These are phyloP conservation scores for Clavelina lepadiformis DNA, from an alignment of 23 tunicate genomes.

Conservation along the genomic window DNA sequence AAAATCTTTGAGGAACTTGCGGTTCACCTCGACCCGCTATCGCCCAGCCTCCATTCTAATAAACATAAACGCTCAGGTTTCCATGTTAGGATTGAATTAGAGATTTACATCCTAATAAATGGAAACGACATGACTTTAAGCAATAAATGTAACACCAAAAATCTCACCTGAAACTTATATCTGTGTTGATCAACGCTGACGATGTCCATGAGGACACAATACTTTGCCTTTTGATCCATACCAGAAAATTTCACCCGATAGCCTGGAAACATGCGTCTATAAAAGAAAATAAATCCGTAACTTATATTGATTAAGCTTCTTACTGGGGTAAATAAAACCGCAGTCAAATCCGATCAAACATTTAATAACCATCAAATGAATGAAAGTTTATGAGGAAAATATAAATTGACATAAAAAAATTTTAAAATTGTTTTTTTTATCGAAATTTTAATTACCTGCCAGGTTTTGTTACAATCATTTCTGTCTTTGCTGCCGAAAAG, in stretches of 20 bases:
- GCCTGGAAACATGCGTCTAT: conserved; percentile 87
- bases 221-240: conserved; percentile 49
- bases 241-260: conserved; percentile 67
- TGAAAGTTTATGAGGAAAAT: too few relatives aligned
- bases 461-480: conserved; percentile 69
- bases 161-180: conserved; percentile 88
- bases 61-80: too few relatives aligned
- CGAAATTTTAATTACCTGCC: conserved; percentile 56
- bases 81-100: too few relatives aligned
- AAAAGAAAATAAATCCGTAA: conserved; percentile 9
- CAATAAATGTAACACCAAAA: too few relatives aligned
- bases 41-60: conserved; percentile 74
- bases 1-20: conserved; percentile 63
- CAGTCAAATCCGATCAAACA: too few relatives aligned
- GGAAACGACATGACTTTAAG: too few relatives aligned
- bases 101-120: too few relatives aligned
- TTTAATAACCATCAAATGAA: too few relatives aligned
- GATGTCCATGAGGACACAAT: conserved; percentile 81
- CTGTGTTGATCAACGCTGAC: conserved; percentile 88
- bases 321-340: too few relatives aligned
- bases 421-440: too few relatives aligned
- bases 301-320: too few relatives aligned
- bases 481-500: conserved; percentile 51
- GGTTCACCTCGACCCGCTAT: conserved; percentile 69
- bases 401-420: too few relatives aligned